Conservation (phyloP, 2,113 vertebrate genomes). For the Malurus melanocephalus region DNA sequence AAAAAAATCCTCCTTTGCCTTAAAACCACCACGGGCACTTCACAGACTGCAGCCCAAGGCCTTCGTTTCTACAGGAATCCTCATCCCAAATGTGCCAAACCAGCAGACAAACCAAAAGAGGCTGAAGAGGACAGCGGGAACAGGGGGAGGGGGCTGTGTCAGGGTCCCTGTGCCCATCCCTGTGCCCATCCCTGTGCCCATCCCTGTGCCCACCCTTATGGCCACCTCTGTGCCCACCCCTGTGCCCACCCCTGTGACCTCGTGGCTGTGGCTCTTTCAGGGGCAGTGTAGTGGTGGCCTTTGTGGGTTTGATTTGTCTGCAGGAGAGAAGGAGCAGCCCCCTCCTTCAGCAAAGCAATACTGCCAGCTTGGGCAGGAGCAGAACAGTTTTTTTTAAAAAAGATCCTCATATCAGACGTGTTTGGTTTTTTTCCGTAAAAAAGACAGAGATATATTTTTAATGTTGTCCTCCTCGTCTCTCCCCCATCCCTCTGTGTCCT, state of each 20-base stretch:
- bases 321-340: background rate
- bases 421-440: background rate
- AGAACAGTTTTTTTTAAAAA: background rate
- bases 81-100: background rate
- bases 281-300: background rate
- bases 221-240: too few species aligned
- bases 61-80: background rate
- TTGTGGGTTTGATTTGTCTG: background rate
- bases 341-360: background rate
- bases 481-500: accelerated
- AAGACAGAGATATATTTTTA: background rate
- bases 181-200: too few species aligned
- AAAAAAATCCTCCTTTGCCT: slow-evolving; percentile 4
- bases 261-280: background rate
- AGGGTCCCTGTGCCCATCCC: background rate
- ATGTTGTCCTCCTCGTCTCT: background rate
- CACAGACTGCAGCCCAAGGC: background rate
- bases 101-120: slow-evolving; percentile 42
- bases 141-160: background rate
- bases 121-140: background rate
- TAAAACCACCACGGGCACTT: background rate
- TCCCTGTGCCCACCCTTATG: too few species aligned
- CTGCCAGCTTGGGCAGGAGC: background rate
- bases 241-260: background rate
- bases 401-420: background rate